Conservation (phyloP, 2,113 vertebrate species). For the Xiphophorus maculatus region DNA sequence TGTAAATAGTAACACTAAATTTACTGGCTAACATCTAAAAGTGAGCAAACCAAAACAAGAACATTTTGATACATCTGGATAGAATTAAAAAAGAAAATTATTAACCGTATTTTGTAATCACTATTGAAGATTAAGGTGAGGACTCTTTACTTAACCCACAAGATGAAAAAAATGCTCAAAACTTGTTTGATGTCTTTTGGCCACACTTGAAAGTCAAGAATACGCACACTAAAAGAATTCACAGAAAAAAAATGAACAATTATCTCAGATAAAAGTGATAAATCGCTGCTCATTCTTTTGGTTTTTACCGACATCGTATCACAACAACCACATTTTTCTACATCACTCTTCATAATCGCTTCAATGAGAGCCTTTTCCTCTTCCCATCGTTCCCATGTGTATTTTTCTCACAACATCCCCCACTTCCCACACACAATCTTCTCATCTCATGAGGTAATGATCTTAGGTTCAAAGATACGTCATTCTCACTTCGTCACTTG, state of each 20-base stretch:
- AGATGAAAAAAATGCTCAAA: too few relatives aligned
- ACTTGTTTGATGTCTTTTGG: not conserved
- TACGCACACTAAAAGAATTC: not conserved
- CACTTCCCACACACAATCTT: conserved; percentile 3
- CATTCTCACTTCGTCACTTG: conserved; percentile 65
- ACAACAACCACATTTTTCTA: not conserved
- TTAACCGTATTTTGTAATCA: not conserved
- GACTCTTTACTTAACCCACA: too few relatives aligned
- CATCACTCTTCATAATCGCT: conserved; percentile 33
- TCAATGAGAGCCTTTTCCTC: conserved; percentile 23
- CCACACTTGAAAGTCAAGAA: not conserved
- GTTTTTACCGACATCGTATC: conserved; percentile 8
- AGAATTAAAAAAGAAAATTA: not conserved
- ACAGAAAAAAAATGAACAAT: not conserved
- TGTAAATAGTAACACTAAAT: not conserved
- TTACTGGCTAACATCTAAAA: not conserved
- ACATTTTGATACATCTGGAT: not conserved
- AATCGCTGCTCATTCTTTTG: not conserved
- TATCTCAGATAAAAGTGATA: not conserved
- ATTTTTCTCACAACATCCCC: not conserved
- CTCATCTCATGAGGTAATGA: conserved; percentile 40
- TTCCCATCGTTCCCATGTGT: not conserved
- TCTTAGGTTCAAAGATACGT: conserved; percentile 27
- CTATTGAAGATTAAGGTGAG: not conserved
- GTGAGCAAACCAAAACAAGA: not conserved